These are phyloP conservation scores for Myripristis jacobus DNA, from an alignment of 2,797 vertebrate species.

Conservation along the genomic window DNA sequence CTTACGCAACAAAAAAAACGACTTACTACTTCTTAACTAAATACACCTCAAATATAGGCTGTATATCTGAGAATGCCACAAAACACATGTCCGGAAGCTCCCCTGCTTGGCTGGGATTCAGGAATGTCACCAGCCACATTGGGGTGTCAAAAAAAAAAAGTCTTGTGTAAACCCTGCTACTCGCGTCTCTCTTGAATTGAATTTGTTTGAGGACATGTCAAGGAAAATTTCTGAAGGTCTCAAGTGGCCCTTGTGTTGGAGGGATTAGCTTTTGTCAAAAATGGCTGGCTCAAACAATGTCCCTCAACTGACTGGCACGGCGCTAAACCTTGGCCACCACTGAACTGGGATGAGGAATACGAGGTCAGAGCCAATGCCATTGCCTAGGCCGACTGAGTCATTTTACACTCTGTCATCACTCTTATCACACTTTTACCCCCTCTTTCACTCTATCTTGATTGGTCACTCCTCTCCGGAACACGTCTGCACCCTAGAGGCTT, in stretches of 20 bases:
- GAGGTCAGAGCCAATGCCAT: conserved; percentile 67
- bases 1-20: too few species aligned
- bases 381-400: conserved; percentile 70
- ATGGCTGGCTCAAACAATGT: conserved; percentile 25
- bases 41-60: too few species aligned
- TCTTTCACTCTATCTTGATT: conserved; percentile 75
- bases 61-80: too few species aligned
- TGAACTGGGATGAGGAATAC: conserved; percentile 55
- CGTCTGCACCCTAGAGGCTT: conserved; percentile 70
- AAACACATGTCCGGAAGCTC: too few species aligned
- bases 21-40: too few species aligned
- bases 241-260: conserved; percentile 9
- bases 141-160: too few species aligned
- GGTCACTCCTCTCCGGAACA: conserved; percentile 77
- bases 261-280: conserved; percentile 31
- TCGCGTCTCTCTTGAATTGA: neutral
- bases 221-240: neutral
- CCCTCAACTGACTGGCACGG: conserved; percentile 40
- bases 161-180: too few species aligned
- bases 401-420: conserved; percentile 78
- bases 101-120: too few species aligned
- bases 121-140: too few species aligned
- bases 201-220: neutral
- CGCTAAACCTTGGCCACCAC: conserved; percentile 29
- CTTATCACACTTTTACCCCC: conserved; percentile 75